Evolutionary conservation across 2,113 vertebrate genomes (phyloP).

Genomic region (Oncorhynchus masou): DNA sequence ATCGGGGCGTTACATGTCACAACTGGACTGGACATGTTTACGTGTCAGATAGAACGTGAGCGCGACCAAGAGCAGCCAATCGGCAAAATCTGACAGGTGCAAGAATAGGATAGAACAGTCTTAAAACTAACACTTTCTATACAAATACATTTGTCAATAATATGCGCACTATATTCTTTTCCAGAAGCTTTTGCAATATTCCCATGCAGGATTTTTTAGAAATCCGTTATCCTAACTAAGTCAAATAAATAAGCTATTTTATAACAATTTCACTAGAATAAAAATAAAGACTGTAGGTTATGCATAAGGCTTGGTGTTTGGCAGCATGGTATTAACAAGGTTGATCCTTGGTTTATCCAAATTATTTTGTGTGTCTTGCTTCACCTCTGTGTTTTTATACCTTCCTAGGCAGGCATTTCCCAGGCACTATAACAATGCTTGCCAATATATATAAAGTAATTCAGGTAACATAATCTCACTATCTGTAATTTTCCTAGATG

Average conservation of each 20-base stretch:
- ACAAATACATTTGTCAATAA: no score
- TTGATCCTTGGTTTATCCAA: background rate
- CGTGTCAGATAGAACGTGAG: constrained; percentile 38
- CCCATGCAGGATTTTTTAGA: background rate
- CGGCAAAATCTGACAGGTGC: constrained; percentile 35
- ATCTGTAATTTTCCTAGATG: no score
- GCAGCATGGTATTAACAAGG: constrained; percentile 37
- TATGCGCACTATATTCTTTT: no score
- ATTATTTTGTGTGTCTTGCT: constrained; percentile 21
- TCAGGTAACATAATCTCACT: no score
- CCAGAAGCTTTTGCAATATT: background rate
- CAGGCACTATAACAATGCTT: no score
- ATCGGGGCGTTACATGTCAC: background rate
- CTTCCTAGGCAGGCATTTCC: background rate
- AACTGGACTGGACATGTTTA: constrained; percentile 31
- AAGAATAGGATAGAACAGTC: background rate
- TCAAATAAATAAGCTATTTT: background rate
- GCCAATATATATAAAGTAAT: no score
- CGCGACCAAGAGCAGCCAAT: constrained; percentile 35
- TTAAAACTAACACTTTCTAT: background rate
- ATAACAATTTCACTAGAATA: background rate
- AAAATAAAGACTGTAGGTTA: constrained; percentile 13
- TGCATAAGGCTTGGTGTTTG: constrained; percentile 55
- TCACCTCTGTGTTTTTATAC: background rate
- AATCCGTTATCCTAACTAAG: background rate